Conservation (phyloP, 2,113 vertebrate genomes). For the Myrmophylax atrothorax region DNA sequence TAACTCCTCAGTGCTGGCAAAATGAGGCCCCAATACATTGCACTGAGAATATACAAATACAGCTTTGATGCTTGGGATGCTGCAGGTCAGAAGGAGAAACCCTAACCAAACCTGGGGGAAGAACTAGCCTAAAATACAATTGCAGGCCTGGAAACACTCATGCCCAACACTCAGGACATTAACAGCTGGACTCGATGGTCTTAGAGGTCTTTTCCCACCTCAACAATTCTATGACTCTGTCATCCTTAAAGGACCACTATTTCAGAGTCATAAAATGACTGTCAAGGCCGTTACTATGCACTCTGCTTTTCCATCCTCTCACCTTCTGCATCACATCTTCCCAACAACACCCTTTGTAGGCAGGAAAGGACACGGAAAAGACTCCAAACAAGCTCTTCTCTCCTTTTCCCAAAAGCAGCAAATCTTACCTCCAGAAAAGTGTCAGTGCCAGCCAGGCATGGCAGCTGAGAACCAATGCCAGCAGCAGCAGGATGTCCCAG, state of each 20-base stretch:
- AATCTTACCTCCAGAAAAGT: background rate
- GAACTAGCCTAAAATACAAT: background rate
- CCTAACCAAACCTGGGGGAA: background rate
- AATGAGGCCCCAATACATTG: background rate
- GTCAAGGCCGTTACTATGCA: background rate
- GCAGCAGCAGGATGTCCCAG: too few relatives aligned
- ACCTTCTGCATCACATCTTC: background rate
- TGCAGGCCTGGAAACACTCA: background rate
- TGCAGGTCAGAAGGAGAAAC: background rate
- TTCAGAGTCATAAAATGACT: background rate
- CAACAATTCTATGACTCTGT: background rate
- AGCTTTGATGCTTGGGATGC: background rate
- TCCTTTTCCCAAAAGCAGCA: background rate
- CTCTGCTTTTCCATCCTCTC: background rate
- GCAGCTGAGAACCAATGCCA: background rate
- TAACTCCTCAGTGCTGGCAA: background rate
- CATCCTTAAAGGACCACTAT: background rate
- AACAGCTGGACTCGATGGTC: background rate
- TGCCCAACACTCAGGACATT: background rate
- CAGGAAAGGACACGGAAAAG: background rate
- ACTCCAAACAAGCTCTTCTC: background rate
- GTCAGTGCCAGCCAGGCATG: rapidly evolving
- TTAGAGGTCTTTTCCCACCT: background rate
- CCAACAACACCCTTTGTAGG: background rate
- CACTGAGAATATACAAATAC: background rate